Base-by-base conservation (phyloP, 2,797 vertebrate species). In the Sebastes steindachneri region DNA sequence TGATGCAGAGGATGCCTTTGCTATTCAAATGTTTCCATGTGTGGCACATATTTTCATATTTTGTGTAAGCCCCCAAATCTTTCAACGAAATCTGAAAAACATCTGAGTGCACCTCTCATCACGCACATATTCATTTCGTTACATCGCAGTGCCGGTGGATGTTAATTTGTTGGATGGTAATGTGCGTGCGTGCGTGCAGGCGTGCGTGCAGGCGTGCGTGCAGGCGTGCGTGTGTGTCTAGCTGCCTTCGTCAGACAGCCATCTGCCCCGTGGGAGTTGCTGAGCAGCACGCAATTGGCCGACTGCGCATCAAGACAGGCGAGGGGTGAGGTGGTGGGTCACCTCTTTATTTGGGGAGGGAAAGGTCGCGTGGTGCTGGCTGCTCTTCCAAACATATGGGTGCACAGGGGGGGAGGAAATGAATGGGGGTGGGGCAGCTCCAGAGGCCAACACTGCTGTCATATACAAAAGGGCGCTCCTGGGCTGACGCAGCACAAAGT, bases 401-500 rank as follows among this genome's bases (percentile, higher is more conserved):
- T 78, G 73, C 60, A 37, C 31, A 19, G 19, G 48, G 48, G 28
- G 11, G 23, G 72, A 3, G 67, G 5, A 58, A 57, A 67, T 21
- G 21, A 6, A 4, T 33, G 53, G 63, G 58, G 53, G 60, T 12
- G 26, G 71, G 26, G 57, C 41, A 17, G 68, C 64, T 68, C 73
- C 76, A 70, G 70, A 73, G 79, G 71, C 77, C 68, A 77, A 69
- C 83, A n/a, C 41, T 71, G 75, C 68, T 48, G 74, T 84, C 76
- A 76, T 73, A 88, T 59, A 92, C 90, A 93, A 91, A 91, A 91
- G 82, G 80, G 55, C 31, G 70, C 71, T 83, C 76, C 84, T 65
- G 19, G 69, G 92, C 92, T 95, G 94, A 96, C 83, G 15, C 88
- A 92, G 94, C 94, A 93, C 71, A 91, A 93, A 93, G 37, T 78